phyloP scores from a whole-genome alignment of 2,888 invertebrate species.

The Ophion slaviceki region DNA sequence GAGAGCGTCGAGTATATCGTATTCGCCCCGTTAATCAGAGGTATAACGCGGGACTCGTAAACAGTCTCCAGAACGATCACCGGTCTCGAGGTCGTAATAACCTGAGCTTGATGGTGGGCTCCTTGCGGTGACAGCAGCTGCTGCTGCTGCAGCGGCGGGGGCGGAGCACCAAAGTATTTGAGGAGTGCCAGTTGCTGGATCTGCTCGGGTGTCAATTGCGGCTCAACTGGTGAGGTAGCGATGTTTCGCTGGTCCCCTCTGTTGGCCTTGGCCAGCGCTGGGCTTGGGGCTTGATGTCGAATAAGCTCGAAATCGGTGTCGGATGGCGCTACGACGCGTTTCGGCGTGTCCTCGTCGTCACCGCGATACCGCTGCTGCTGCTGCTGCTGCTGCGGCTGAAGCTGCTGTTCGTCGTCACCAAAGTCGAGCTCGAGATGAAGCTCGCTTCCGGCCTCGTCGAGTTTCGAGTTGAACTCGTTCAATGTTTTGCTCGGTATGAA shows the following conservation, averaged over 20 bases:
- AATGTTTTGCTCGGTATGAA: constrained; percentile 94
- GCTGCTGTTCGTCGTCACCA: constrained; percentile 86
- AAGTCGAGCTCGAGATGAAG: constrained; percentile 94
- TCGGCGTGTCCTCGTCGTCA: constrained; percentile 81
- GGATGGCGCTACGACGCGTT: constrained; percentile 85
- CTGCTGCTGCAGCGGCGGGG: constrained; percentile 75
- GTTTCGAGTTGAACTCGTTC: constrained; percentile 94
- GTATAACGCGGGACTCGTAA: constrained; percentile 93
- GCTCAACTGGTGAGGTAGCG: constrained; percentile 64
- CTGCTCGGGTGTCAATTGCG: constrained; percentile 87
- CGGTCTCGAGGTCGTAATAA: constrained; percentile 92
- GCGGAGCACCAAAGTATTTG: constrained; percentile 87
- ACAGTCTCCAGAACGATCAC: constrained; percentile 90
- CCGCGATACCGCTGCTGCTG: too few relatives aligned
- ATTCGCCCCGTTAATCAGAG: constrained; percentile 90
- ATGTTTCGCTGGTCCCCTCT: constrained; percentile 82
- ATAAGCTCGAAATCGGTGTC: constrained; percentile 90
- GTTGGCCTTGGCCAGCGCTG: constrained; percentile 69
- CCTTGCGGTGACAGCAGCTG: constrained; percentile 75
- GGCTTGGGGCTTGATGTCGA: constrained; percentile 82
- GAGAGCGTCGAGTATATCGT: constrained; percentile 92
- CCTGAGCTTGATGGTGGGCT: constrained; percentile 85
- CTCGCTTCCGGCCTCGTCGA: constrained; percentile 95
- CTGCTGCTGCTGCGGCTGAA: too few relatives aligned
- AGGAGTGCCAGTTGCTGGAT: constrained; percentile 90